Evolutionary conservation across 2,113 vertebrate genomes (phyloP), one percentile per base, ranked within the genome.

Genomic region (Ochotona princeps): DNA sequence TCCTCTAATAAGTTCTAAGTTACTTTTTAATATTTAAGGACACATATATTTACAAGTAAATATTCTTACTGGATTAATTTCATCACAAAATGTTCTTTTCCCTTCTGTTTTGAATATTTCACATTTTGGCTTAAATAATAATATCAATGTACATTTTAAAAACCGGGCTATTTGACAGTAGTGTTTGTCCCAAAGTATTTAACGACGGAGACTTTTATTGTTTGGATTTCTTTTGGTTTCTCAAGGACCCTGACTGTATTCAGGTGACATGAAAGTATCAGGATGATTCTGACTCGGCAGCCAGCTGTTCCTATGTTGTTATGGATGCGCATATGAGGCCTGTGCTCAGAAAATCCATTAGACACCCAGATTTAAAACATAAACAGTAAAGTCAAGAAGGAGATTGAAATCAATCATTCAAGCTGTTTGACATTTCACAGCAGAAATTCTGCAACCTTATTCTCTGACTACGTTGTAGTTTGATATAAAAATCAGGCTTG

Each of bases 1-100:
- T 92, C 26, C 70, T 95, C 70, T 73, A 90, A 21, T 90, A 95
- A 92, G 25, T 73, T 94, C 60, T 94, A 93, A 92, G 80, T 89
- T 93, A 93, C 49, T 69, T 96, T 93, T 74, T 67, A 70, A 61
- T 87, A 57, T 81, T 69, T 93, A 93, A 90, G 47, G 70, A 49
- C 25, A 89, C 1, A 86, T 14, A 44, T 44, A 57, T 70, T 94
- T 94, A 80, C 32, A 93, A 81, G 63, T 89, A 81, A 84, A 93
- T 83, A 85, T 30, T 74, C 54, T 79, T 65, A 80, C 7, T 82
- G 51, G 38, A 85, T 81, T 61, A 74, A 82, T 72, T 95, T 80
- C 86, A 96, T 8, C 79, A 63, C 82, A 21, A 94, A 49, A 69
- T 80, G 7, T 9, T 80, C 30, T 87, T 92, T 67, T 82, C 67